These are phyloP conservation scores for Cinclus mexicanus DNA, from an alignment of 2,113 vertebrate genomes.

Conservation along the genomic window DNA sequence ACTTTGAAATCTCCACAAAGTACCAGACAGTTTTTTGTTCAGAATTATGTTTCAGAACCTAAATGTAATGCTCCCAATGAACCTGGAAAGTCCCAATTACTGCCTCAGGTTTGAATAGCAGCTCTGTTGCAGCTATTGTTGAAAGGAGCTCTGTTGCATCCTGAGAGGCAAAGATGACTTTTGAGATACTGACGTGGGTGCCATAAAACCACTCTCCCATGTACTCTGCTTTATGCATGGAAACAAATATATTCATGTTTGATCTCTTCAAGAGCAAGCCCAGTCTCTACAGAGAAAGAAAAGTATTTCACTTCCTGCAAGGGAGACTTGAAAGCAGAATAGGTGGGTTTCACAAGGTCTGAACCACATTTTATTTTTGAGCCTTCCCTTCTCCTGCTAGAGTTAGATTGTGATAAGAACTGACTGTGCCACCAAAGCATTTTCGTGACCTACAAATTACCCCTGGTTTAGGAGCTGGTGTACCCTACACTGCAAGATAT, in stretches of 20 bases:
- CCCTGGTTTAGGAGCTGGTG: constrained; percentile 60
- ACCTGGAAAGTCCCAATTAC: constrained; percentile 45
- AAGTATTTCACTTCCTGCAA: constrained; percentile 13
- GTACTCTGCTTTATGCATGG: constrained; percentile 26
- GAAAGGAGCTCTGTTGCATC: constrained; percentile 2
- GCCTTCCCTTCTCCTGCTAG: not conserved
- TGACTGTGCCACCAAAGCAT: constrained; percentile 61
- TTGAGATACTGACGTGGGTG: not conserved
- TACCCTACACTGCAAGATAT: constrained; percentile 44
- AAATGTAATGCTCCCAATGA: not conserved
- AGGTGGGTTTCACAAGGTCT: constrained; percentile 42
- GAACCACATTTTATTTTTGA: constrained; percentile 35
- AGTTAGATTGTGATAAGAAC: constrained; percentile 59
- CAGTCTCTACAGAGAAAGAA: not conserved
- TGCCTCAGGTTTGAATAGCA: constrained; percentile 45
- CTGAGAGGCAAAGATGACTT: constrained; percentile 31
- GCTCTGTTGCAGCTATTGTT: constrained; percentile 5
- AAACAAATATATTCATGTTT: constrained; percentile 37
- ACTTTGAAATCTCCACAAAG: constrained; percentile 17
- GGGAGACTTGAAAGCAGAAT: constrained; percentile 10
- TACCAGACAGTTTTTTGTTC: not conserved
- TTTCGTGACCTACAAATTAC: constrained; percentile 57
- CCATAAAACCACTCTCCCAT: constrained; percentile 25
- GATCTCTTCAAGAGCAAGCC: constrained; percentile 12
- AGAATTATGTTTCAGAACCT: constrained; percentile 11